Evolutionary conservation across 2,113 vertebrate species (phyloP).

Genomic region (Dasyprocta punctata): DNA sequence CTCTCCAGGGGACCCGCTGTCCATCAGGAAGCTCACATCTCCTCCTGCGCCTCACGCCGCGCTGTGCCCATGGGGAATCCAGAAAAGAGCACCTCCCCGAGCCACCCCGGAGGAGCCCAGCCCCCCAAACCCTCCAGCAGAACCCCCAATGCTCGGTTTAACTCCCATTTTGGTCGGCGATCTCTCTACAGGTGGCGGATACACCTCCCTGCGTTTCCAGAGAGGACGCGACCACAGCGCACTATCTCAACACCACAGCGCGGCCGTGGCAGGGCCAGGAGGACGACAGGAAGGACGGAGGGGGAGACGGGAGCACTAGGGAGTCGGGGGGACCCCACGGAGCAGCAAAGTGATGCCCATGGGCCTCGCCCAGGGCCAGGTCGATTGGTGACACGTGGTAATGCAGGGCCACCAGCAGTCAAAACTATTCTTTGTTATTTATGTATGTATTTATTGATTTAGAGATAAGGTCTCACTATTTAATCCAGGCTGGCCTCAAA

Average conservation of each 20-base stretch:
- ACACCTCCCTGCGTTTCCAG: not conserved
- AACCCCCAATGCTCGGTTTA: not conserved
- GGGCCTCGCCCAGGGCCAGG: rapidly evolving
- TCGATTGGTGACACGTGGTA: rapidly evolving
- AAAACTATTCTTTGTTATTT: not conserved
- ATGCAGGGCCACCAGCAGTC: not conserved
- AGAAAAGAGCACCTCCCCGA: not conserved
- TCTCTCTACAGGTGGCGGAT: not conserved
- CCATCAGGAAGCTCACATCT: not conserved
- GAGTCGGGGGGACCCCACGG: not conserved
- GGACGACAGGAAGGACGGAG: not conserved
- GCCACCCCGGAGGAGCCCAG: not conserved
- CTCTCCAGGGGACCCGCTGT: rapidly evolving
- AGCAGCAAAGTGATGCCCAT: rapidly evolving
- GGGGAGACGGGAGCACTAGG: rapidly evolving
- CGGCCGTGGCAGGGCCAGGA: not conserved
- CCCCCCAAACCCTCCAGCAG: not conserved
- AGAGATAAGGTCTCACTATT: not conserved
- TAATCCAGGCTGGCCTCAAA: not conserved
- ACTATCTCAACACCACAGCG: not conserved
- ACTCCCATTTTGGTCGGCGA: not conserved
- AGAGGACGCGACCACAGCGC: rapidly evolving
- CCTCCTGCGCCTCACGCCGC: rapidly evolving
- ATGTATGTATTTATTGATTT: not conserved
- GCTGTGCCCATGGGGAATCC: rapidly evolving